Percentiles rank a stretch among this genome's conserved stretches.
phyloP scores from a whole-genome alignment of 2,113 vertebrate species.

The Asarcornis scutulata region DNA sequence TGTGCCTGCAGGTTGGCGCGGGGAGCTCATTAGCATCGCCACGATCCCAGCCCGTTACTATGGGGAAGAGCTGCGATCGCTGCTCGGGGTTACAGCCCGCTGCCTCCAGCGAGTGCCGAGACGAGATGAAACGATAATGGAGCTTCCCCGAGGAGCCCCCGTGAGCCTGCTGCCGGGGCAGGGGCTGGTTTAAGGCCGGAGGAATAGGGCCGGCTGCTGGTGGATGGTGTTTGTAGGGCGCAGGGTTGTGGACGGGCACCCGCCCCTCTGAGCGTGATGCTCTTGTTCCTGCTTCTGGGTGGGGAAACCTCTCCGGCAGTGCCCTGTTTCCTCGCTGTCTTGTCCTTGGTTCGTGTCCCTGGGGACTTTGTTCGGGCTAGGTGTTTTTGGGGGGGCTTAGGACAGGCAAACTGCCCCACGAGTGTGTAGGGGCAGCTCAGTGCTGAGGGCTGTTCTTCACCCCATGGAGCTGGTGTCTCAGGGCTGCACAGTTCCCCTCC shows the following conservation, averaged over 20 bases:
- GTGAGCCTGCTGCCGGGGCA: not conserved
- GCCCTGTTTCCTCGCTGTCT: no score
- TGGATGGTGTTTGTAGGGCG: not conserved
- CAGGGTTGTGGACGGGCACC: not conserved
- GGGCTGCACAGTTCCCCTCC: not conserved
- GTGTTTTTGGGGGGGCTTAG: not conserved
- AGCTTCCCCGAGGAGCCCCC: fast-evolving
- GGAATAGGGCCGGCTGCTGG: not conserved
- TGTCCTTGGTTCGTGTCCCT: not conserved
- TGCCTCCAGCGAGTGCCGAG: not conserved
- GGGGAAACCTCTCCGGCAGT: not conserved
- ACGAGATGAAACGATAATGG: not conserved
- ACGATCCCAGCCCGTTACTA: not conserved
- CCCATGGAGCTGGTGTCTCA: not conserved
- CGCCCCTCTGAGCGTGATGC: not conserved
- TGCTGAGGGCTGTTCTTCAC: not conserved
- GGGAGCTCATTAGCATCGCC: fast-evolving
- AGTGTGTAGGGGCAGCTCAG: no score
- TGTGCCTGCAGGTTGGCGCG: not conserved
- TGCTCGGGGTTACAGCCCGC: not conserved
- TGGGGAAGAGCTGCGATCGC: not conserved
- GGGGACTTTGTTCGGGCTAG: not conserved
- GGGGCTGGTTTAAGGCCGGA: not conserved
- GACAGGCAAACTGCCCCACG: not conserved
- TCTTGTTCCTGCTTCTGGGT: no score